These are phyloP conservation scores for Plectropomus leopardus DNA, from an alignment of 2,113 vertebrate genomes.

Conservation along the genomic window DNA sequence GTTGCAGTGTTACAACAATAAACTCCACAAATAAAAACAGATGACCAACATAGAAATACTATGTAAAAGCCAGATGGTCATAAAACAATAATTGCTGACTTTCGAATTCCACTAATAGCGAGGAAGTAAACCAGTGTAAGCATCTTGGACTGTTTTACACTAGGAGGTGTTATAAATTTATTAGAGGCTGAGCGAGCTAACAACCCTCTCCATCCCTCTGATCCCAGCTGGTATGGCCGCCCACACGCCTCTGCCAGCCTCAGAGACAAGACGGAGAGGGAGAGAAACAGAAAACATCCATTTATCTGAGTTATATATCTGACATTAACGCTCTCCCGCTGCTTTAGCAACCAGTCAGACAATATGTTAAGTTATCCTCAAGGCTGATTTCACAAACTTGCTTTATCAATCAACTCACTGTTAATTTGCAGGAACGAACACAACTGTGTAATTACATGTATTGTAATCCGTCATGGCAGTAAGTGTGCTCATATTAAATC, in stretches of 20 bases:
- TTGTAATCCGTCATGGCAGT: constrained; percentile 12
- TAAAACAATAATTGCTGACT: constrained; percentile 67
- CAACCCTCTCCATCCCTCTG: constrained; percentile 80
- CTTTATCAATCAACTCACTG: constrained; percentile 12
- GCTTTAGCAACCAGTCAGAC: constrained; percentile 40
- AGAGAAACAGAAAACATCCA: constrained; percentile 71
- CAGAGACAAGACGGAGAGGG: constrained; percentile 75
- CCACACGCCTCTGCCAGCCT: constrained; percentile 81
- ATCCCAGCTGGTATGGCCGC: constrained; percentile 83
- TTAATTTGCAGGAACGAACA: constrained; percentile 1
- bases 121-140: constrained; percentile 63
- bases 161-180: constrained; percentile 79
- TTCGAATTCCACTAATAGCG: constrained; percentile 62
- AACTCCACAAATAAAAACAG: constrained; percentile 41
- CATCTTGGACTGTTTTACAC: constrained; percentile 73
- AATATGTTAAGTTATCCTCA: constrained; percentile 37
- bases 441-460: neutral
- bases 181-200: constrained; percentile 78
- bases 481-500: neutral
- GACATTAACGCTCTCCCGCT: constrained; percentile 54
- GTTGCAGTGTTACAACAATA: constrained; percentile 38
- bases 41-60: constrained; percentile 54
- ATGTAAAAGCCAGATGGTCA: constrained; percentile 62
- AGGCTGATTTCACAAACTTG: constrained; percentile 26
- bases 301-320: constrained; percentile 68